These are phyloP conservation scores for Gasteruption jaculator DNA, from an alignment of 2,888 invertebrate species.

Conservation along the genomic window DNA sequence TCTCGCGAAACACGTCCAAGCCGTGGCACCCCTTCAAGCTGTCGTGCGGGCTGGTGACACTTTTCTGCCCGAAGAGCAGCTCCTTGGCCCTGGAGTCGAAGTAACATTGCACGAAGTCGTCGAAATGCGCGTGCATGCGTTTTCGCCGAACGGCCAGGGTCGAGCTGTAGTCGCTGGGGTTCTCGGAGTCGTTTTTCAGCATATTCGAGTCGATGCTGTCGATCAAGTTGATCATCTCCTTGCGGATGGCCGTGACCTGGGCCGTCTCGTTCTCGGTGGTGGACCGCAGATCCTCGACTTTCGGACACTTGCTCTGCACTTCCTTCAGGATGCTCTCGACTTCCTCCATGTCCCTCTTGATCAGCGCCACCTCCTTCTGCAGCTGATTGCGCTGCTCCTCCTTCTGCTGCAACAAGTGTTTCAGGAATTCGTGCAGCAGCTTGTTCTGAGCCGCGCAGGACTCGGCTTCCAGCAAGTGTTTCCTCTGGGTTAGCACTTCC, in stretches of 20 bases:
- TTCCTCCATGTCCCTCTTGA: conserved; percentile 68
- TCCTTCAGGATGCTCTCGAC: conserved; percentile 64
- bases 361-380: conserved; percentile 67
- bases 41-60: conserved; percentile 23
- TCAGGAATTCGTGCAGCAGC: conserved; percentile 78
- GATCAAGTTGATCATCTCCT: conserved; percentile 57
- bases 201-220: conserved; percentile 56
- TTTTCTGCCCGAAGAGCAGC: conserved; percentile 58
- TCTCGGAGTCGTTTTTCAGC: conserved; percentile 37
- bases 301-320: conserved; percentile 58
- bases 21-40: conserved; percentile 48
- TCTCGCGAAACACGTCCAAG: conserved; percentile 75
- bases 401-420: conserved; percentile 70
- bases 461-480: conserved; percentile 76
- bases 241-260: conserved; percentile 56
- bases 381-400: conserved; percentile 65
- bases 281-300: conserved; percentile 56
- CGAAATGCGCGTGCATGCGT: conserved; percentile 80
- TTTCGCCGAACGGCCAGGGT: conserved; percentile 67
- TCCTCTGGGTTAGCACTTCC: conserved; percentile 73
- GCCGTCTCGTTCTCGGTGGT: conserved; percentile 53
- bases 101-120: conserved; percentile 85
- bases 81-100: conserved; percentile 73
- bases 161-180: conserved; percentile 35
- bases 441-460: conserved; percentile 75